Conservation (phyloP, 2,888 invertebrate species). For the Alcis repandata region DNA sequence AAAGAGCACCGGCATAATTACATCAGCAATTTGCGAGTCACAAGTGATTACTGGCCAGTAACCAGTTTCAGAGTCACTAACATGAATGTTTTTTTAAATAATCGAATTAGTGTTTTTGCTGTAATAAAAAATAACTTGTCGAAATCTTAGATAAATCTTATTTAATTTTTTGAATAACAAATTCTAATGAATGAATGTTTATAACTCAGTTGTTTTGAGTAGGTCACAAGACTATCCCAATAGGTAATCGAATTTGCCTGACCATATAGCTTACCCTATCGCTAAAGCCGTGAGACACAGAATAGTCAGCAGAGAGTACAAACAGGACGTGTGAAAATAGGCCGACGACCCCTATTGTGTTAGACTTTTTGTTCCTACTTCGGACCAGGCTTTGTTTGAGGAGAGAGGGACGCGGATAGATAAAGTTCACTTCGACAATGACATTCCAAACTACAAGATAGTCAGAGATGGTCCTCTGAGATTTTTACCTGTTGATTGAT, state of each 20-base stretch:
- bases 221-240: neutral
- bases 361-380: conserved; percentile 65
- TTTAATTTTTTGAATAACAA: neutral
- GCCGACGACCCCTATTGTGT: conserved; percentile 66
- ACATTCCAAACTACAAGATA: conserved; percentile 21
- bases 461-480: neutral
- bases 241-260: neutral
- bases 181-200: neutral
- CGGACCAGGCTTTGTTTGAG: conserved; percentile 55
- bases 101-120: conserved; percentile 11
- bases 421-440: conserved; percentile 28
- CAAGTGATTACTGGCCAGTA: neutral
- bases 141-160: neutral
- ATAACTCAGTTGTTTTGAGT: neutral
- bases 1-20: conserved; percentile 21
- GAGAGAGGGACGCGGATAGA: conserved; percentile 24
- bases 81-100: neutral
- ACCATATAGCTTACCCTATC: neutral
- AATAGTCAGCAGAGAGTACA: neutral
- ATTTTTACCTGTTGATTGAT: conserved; percentile 12
- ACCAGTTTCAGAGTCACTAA: conserved; percentile 1
- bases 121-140: neutral
- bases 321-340: conserved; percentile 63
- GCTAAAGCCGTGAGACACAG: neutral
- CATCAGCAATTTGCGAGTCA: conserved; percentile 18